These are phyloP conservation scores for Neoniphon sammara DNA, from an alignment of 2,797 vertebrate genomes.

Conservation along the genomic window DNA sequence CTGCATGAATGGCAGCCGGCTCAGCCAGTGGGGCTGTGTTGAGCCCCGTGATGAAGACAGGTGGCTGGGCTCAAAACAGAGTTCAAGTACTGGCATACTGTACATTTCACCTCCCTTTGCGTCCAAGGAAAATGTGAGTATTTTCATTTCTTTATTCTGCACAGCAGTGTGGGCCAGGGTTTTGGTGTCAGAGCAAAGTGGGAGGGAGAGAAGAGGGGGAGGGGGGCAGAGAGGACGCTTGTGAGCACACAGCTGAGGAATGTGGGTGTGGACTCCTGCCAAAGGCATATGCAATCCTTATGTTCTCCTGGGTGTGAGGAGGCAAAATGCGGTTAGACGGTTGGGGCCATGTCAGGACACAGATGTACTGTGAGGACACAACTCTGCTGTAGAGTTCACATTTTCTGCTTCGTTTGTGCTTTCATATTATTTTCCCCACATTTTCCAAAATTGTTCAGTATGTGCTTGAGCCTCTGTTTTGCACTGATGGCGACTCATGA, in stretches of 20 bases:
- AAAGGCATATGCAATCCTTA: slow-evolving; percentile 83
- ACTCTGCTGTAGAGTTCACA: slow-evolving; percentile 55
- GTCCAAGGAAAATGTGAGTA: slow-evolving; percentile 31
- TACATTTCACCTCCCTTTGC: slow-evolving; percentile 32
- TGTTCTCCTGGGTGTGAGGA: slow-evolving; percentile 73
- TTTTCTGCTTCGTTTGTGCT: slow-evolving; percentile 16
- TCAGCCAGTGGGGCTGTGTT: neutral
- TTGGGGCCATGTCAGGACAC: slow-evolving; percentile 79
- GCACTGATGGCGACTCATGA: slow-evolving; percentile 5
- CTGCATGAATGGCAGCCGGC: neutral
- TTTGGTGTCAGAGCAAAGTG: slow-evolving; percentile 68
- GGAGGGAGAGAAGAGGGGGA: slow-evolving; percentile 34
- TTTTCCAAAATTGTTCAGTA: slow-evolving; percentile 21
- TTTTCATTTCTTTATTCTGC: slow-evolving; percentile 64
- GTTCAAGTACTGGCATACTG: slow-evolving; percentile 30
- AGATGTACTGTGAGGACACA: slow-evolving; percentile 53
- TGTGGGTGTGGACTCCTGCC: slow-evolving; percentile 80
- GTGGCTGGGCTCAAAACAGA: neutral
- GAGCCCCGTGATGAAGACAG: neutral
- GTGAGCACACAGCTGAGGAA: slow-evolving; percentile 79
- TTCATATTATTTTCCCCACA: neutral
- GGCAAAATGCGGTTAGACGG: slow-evolving; percentile 66
- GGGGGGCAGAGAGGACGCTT: slow-evolving; percentile 52
- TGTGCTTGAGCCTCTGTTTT: slow-evolving; percentile 31
- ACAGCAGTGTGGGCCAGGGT: slow-evolving; percentile 68